Base-by-base conservation (phyloP, 1,140 invertebrate species). In the Leptoteleia sp. region DNA sequence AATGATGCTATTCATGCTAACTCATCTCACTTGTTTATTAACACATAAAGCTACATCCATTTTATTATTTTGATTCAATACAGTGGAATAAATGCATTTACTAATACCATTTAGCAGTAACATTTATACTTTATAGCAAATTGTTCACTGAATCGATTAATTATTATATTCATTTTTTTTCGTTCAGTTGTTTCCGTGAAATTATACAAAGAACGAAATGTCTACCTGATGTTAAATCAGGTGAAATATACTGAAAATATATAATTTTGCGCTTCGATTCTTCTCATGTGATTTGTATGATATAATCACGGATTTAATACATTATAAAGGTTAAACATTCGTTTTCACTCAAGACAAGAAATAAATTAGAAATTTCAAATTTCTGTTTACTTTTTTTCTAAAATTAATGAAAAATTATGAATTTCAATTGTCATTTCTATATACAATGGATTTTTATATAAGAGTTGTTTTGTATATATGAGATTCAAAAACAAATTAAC, bases 21-120 rank as follows among this genome's bases (percentile, higher is more conserved):
- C 38, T 54, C 17, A 38, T 38, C 37, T 17, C 48, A 54, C 38
- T 54, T 54, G 17, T 38, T 50, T 50, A 50, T 50, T 31, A 11
- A 16, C 9, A 50, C n/a, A 50, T 12, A 50, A 50, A 35, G 8
- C 1, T 31, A 31, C 19, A 3, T n/a, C 17, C 29, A 31, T 31
- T 27, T 31, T 16, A 47, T n/a, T 4, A 15, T 15, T 4, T 0
- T n/a, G 2, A 11, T 19, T 17, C 43, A 47, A 9, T 47, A 11
- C 16, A 8, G 4, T 19, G 12, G 11, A 50, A 50, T 11, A 12
- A 31, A 33, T n/a, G 11, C 3, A 9, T 11, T 35, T 5, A 50
- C 35, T 50, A 47, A 35, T 6, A 19, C 35, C 3, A 35, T 35
- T 35, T 50, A 19, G 15, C 16, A 50, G 17, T 17, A 35, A 33